These are phyloP conservation scores for Arothron firmamentum DNA, from an alignment of 2,113 vertebrate genomes.

Conservation along the genomic window DNA sequence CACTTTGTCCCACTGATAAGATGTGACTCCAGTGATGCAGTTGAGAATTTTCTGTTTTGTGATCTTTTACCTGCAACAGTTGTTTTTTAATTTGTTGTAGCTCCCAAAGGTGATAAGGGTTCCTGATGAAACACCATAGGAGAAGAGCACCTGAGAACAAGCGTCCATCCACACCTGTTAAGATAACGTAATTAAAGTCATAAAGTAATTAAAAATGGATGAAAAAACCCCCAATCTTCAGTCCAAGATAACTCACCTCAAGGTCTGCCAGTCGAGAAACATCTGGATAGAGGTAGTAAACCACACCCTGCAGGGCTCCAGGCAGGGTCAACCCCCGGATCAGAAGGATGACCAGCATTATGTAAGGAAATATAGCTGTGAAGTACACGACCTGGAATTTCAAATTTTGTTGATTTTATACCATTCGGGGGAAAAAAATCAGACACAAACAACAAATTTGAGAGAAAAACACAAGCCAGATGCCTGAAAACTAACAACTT, in stretches of 20 bases:
- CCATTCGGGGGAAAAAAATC: too few species aligned
- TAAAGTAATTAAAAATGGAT: background rate
- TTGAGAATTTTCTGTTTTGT: background rate
- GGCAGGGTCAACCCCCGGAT: slow-evolving; percentile 44
- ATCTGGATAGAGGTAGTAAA: slow-evolving; percentile 47
- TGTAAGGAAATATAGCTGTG: slow-evolving; percentile 42
- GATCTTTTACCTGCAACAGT: slow-evolving; percentile 36
- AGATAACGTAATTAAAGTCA: background rate
- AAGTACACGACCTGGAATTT: slow-evolving; percentile 44
- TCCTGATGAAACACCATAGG: slow-evolving; percentile 33
- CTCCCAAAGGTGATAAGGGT: slow-evolving; percentile 31
- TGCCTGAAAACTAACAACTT: too few species aligned
- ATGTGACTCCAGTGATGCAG: too few species aligned
- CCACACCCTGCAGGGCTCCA: slow-evolving; percentile 41
- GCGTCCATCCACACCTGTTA: slow-evolving; percentile 46
- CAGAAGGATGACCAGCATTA: slow-evolving; percentile 36
- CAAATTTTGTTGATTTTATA: background rate
- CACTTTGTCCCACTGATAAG: too few species aligned
- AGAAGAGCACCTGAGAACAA: slow-evolving; percentile 44
- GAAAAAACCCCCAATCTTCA: too few species aligned
- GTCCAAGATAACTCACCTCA: slow-evolving; percentile 17
- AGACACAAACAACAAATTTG: too few species aligned
- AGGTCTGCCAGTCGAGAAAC: slow-evolving; percentile 27
- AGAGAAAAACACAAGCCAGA: too few species aligned
- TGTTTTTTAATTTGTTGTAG: slow-evolving; percentile 44